A percentile compares a stretch with the other conserved stretches of the same genome.
These are phyloP conservation scores for Florisuga fusca DNA, from an alignment of 2,797 vertebrate genomes.

Conservation along the genomic window DNA sequence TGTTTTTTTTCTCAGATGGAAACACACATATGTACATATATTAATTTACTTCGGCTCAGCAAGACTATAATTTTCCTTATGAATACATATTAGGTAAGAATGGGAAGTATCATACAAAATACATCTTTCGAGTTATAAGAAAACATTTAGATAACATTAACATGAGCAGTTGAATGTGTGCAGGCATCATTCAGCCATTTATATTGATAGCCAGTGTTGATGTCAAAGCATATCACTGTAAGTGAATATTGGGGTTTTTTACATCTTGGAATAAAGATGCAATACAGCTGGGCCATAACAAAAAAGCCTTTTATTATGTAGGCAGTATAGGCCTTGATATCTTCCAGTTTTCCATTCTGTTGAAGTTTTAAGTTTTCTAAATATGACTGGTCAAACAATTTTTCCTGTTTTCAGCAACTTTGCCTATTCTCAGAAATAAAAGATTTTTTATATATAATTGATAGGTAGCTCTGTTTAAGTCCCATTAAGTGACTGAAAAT, in stretches of 20 bases:
- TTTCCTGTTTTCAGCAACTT: not conserved
- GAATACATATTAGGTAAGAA: not conserved
- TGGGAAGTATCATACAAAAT: not conserved
- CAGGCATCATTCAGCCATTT: not conserved
- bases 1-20: not conserved
- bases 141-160: not conserved
- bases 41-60: not conserved
- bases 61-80: not conserved
- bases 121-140: not conserved
- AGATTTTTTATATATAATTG: not conserved
- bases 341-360: not conserved
- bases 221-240: not conserved
- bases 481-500: not conserved
- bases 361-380: not conserved
- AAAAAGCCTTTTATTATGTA: not conserved
- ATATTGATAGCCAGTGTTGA: not conserved
- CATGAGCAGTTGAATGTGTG: not conserved
- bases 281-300: not conserved
- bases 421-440: not conserved
- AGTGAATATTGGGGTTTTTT: not conserved
- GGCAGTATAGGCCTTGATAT: not conserved
- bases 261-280: not conserved
- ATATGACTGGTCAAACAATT: not conserved
- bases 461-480: not conserved
- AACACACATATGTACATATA: rapidly evolving